Conservation (phyloP, 2,113 vertebrate species). For the Gulo gulo region DNA sequence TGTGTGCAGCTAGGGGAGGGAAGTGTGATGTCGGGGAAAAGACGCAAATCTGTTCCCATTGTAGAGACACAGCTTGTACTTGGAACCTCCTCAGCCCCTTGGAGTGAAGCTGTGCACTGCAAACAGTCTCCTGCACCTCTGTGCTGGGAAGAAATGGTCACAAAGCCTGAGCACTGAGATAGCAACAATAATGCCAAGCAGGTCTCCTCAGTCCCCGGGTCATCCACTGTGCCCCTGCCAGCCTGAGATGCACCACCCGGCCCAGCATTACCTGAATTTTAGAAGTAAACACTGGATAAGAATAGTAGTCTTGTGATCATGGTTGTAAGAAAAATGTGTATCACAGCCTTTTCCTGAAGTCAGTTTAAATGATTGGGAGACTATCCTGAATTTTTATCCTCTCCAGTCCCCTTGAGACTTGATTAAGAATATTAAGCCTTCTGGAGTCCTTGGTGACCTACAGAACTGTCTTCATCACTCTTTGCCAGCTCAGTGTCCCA, state of each 20-base stretch:
- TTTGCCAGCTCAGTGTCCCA: neutral
- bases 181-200: neutral
- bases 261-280: neutral
- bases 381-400: neutral
- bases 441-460: too few species aligned
- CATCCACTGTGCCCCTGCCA: fast-evolving
- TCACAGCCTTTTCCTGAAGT: neutral
- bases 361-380: neutral
- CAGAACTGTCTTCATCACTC: too few species aligned
- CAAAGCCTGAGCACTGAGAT: neutral
- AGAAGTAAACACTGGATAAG: neutral
- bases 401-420: neutral
- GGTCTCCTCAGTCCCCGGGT: neutral
- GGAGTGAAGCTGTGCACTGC: neutral
- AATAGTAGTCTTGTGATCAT: too few species aligned
- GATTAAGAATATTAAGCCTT: neutral
- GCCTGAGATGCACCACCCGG: neutral
- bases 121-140: too few species aligned
- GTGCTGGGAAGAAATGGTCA: neutral
- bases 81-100: fast-evolving
- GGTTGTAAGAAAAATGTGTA: neutral
- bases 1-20: neutral
- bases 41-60: neutral
- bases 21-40: neutral
- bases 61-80: neutral